phyloP scores from a whole-genome alignment of 2,113 vertebrate genomes.

The Merops nubicus region DNA sequence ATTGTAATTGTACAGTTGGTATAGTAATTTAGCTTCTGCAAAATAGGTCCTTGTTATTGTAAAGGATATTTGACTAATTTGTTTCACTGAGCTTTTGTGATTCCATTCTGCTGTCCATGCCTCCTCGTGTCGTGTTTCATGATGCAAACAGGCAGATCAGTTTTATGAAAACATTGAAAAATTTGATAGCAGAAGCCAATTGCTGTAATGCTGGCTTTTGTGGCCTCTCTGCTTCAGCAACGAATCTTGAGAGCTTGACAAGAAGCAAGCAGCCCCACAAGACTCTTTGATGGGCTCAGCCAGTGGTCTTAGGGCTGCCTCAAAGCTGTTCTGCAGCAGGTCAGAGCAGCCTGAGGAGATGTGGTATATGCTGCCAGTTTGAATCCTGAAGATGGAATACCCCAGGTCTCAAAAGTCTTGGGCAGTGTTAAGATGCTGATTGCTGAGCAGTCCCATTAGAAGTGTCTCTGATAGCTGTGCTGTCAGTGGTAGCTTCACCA shows the following conservation, averaged over 20 bases:
- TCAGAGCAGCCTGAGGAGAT: neutral
- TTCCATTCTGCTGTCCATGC: neutral
- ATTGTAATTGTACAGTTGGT: too few relatives aligned
- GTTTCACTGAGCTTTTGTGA: neutral
- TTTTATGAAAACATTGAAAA: neutral
- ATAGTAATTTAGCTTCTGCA: neutral
- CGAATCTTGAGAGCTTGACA: neutral
- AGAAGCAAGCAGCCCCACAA: neutral
- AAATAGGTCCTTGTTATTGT: neutral
- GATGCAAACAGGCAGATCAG: neutral
- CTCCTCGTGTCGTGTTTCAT: neutral
- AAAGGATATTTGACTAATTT: neutral
- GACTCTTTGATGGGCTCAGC: neutral
- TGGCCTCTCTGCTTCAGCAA: neutral
- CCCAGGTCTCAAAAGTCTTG: neutral
- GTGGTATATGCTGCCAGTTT: neutral
- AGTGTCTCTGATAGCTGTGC: neutral
- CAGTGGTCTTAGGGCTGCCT: neutral
- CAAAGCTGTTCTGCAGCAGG: neutral
- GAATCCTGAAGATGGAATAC: neutral
- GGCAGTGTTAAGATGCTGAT: neutral
- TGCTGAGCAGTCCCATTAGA: neutral
- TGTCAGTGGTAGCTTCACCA: neutral
- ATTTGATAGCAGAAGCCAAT: neutral
- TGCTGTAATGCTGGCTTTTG: rapidly evolving